These are phyloP conservation scores for Onthophagus sagittarius DNA, from an alignment of 2,888 invertebrate genomes.

Conservation along the genomic window DNA sequence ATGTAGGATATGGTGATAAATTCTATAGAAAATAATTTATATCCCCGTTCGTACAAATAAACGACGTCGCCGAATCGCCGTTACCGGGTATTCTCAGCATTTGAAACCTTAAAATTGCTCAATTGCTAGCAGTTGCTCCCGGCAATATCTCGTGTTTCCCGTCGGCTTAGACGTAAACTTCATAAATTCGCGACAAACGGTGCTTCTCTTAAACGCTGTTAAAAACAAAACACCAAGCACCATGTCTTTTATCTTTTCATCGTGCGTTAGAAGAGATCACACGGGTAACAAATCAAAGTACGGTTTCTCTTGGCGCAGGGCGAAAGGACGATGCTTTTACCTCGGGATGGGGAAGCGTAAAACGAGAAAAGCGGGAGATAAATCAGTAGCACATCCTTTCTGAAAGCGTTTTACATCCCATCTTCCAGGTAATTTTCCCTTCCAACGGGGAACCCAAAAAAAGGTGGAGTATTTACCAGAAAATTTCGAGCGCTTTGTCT, in stretches of 20 bases:
- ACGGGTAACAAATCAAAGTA: neutral
- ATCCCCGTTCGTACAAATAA: slow-evolving; percentile 4
- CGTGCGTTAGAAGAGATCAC: neutral
- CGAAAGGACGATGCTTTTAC: neutral
- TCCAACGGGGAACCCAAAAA: neutral
- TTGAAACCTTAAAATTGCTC: neutral
- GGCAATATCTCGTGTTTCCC: neutral
- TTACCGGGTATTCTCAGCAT: neutral
- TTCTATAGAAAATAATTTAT: slow-evolving; percentile 6
- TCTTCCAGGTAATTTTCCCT: neutral
- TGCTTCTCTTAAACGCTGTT: neutral
- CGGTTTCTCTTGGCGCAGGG: neutral
- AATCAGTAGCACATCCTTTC: neutral
- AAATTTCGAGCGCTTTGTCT: neutral
- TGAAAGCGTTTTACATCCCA: neutral
- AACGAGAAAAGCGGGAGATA: neutral
- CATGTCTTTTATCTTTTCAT: neutral
- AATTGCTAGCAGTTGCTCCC: neutral
- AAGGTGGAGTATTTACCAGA: neutral
- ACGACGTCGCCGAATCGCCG: neutral
- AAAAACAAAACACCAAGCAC: neutral
- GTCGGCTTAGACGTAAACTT: neutral
- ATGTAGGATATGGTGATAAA: slow-evolving; percentile 10
- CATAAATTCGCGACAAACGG: neutral
- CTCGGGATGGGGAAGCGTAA: neutral